Percentiles rank a stretch among this genome's conserved stretches.
Evolutionary conservation across 1,140 invertebrate genomes (phyloP).

Genomic region (Caenorhabditis brenneri): DNA sequence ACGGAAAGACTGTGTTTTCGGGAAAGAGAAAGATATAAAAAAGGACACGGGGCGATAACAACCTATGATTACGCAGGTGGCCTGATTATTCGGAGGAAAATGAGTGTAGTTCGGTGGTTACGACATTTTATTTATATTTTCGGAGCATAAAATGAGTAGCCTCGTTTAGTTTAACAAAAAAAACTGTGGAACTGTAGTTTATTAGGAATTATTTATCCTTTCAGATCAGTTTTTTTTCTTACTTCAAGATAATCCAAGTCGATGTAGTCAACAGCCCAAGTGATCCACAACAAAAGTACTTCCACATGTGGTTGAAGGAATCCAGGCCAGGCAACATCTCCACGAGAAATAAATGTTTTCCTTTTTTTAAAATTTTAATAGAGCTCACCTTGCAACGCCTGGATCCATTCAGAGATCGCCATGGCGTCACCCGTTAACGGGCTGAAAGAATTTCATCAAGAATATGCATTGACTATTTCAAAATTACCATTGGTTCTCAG

Average conservation of each 20-base stretch:
- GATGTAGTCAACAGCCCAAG: constrained; percentile 65
- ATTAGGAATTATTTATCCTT: no score
- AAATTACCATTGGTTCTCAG: no score
- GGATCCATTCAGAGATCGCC: constrained; percentile 21
- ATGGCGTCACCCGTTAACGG: not conserved
- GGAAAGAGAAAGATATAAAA: not conserved
- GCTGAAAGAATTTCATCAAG: no score
- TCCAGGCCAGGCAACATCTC: constrained; percentile 61
- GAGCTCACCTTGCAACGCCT: not conserved
- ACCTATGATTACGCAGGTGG: not conserved
- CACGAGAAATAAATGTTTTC: not conserved
- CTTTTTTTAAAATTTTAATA: not conserved
- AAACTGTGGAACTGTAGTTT: no score
- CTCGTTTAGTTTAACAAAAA: no score
- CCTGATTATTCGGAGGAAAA: not conserved
- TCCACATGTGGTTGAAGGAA: constrained; percentile 62
- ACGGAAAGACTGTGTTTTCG: not conserved
- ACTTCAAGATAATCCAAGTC: constrained; percentile 69
- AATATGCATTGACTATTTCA: no score
- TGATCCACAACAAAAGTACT: constrained; percentile 65
- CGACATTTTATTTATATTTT: no score
- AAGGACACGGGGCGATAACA: not conserved
- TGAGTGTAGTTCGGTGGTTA: no score
- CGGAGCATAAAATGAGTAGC: no score
- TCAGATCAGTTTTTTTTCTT: not conserved